Evolutionary conservation across 2,797 vertebrate species (phyloP), one percentile per base, ranked within the genome.

Genomic region (Falco naumanni): DNA sequence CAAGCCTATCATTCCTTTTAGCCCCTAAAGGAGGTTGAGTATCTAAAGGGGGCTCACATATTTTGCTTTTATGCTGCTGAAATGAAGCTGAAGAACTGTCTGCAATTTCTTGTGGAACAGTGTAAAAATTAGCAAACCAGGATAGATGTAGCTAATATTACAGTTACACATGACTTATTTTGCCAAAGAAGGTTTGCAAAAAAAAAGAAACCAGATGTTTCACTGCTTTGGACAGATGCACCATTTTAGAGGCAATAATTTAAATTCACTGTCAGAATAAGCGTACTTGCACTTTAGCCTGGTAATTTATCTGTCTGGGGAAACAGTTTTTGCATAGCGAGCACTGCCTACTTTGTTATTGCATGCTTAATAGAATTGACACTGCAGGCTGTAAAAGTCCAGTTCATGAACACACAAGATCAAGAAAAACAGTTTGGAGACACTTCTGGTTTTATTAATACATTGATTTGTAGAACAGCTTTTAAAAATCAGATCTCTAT

Each of bases 221-320:
- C 37, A 79, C 22, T 2, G 10, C 47, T 91, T 75, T 83, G 50
- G 82, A 86, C 57, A 91, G 60, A 75, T 77, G 56, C 17, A 53
- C 22, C 53, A 83, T 63, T 83, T 95, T 76, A 78, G 56, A 90
- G 43, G 59, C 33, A 91, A 68, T 87, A 82, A 82, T 92, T 93
- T 81, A 71, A 86, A 88, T 82, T 65, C 37, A 31, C 72, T 81
- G 41, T 87, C 45, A n/a, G 65, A 89, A 83, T 68, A 87, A 91
- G 54, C 1, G 0, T 34, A 65, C 19, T 60, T 87, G 43, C 59
- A 79, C 78, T 93, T 92, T 41, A 95, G 53, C 34, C 76, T 91
- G 39, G 21, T 80, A 80, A 96, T 95, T 95, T 80, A 37, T 95
- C 76, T 80, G 51, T 39, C 57, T 88, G 57, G 31, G 54, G 64